Evolutionary conservation across 2,888 invertebrate species (phyloP).

Genomic region (Serripes groenlandicus): DNA sequence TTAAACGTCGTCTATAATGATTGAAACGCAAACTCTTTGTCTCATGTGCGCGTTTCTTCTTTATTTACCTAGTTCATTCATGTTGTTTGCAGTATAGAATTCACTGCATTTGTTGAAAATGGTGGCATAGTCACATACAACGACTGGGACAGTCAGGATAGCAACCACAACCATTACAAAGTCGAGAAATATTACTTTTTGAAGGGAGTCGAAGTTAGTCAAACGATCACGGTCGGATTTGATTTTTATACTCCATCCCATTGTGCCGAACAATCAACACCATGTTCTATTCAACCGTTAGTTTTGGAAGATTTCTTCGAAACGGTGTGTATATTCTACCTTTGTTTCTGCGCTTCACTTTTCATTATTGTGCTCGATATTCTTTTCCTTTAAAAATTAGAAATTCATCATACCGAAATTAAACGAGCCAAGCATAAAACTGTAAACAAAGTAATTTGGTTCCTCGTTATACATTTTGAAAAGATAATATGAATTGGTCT

Average conservation of each 20-base stretch:
- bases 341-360: no score
- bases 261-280: constrained; percentile 22
- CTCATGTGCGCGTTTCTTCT: no score
- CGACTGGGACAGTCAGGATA: constrained; percentile 12
- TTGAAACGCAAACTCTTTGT: no score
- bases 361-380: no score
- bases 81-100: constrained; percentile 27
- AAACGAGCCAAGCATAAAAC: no score
- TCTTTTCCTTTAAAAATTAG: no score
- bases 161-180: background rate
- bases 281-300: constrained; percentile 11
- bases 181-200: constrained; percentile 4
- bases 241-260: constrained; percentile 38
- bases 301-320: constrained; percentile 24
- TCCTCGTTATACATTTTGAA: no score
- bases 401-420: no score
- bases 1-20: no score
- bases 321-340: constrained; percentile 15
- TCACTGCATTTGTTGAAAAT: constrained; percentile 24
- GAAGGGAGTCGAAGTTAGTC: constrained; percentile 2
- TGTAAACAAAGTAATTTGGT: no score
- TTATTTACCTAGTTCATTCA: no score
- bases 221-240: constrained; percentile 23
- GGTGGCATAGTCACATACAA: constrained; percentile 40
- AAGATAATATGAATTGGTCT: no score